Percentiles rank a stretch among this genome's conserved stretches.
Evolutionary conservation across 2,113 vertebrate species (phyloP).

Genomic region (Salminus brasiliensis): DNA sequence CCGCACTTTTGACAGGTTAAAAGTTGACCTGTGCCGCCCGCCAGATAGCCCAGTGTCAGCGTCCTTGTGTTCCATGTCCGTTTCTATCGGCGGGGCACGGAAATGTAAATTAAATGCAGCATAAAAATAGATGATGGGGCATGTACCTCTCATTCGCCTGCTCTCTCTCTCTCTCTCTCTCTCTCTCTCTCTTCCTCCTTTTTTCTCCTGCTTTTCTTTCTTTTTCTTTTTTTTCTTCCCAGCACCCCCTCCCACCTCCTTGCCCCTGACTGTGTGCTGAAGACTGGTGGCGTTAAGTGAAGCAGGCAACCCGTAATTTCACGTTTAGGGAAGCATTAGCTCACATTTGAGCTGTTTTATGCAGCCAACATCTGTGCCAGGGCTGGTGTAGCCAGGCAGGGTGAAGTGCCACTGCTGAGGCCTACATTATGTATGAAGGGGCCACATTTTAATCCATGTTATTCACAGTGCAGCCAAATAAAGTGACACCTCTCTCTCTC

Average conservation of each 20-base stretch:
- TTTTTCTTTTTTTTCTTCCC: conserved; percentile 14
- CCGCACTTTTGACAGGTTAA: conserved; percentile 82
- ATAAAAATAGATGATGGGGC: conserved; percentile 83
- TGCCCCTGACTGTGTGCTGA: conserved; percentile 45
- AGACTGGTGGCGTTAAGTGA: conserved; percentile 44
- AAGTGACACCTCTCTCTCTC: not conserved
- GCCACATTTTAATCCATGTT: conserved; percentile 9
- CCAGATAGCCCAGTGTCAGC: conserved; percentile 74
- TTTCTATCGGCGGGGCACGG: conserved; percentile 76
- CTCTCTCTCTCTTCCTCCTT: no score
- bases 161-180: not conserved
- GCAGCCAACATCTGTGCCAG: conserved; percentile 38
- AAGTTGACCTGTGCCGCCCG: conserved; percentile 74
- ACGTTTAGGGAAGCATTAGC: conserved; percentile 44
- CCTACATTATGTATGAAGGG: conserved; percentile 32
- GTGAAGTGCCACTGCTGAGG: not conserved
- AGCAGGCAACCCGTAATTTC: conserved; percentile 45
- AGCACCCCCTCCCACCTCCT: conserved; percentile 44
- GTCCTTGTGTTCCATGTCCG: conserved; percentile 81
- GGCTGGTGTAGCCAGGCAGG: conserved; percentile 1
- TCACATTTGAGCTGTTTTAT: conserved; percentile 36
- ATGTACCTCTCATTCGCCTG: conserved; percentile 71
- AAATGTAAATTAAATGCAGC: conserved; percentile 84
- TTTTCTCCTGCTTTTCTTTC: conserved; percentile 50
- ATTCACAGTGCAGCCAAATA: conserved; percentile 17